Base-by-base conservation (phyloP, 2,113 vertebrate genomes). In the Eupsittula cactorum region DNA sequence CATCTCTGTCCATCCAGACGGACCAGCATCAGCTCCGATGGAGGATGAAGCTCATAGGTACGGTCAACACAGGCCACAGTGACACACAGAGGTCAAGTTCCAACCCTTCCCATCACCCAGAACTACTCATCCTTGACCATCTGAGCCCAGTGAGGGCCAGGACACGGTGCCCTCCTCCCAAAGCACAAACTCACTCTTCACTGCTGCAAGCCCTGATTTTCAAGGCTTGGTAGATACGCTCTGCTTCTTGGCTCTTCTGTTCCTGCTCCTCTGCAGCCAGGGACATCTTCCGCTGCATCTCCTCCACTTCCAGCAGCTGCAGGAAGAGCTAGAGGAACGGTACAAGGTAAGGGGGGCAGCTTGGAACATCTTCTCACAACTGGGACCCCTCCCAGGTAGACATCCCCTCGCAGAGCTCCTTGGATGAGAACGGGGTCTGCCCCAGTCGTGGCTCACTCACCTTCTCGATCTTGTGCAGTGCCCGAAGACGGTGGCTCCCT, bases 381-480 rank as follows among this genome's bases (percentile, higher is more conserved):
- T 27, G 10, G 49, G 27, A 52, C 25, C 5, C 20, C 37, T 5
- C 39, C 16, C 53, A 64, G 20, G 20, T 12, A 52, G 24, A 16
- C 2, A 1, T 6, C 1, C 44, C n/a, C 15, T 46, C 11, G 2
- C 20, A 68, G 60, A 68, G 55, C 42, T 50, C 12, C 31, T 47
- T 9, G 2, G 37, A 37, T 47, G 4, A 63, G 49, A 86, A 13
- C 6, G 3, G 3, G 50, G 23, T 1, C 7, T 29, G 7, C 39
- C 44, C 41, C 2, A 28, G 31, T 7, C 0, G 0, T 0, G 1
- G 11, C 39, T 82, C 5, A 1, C 97, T 97, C 64, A 99, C 99
- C 98, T 98, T 99, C 97, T 99, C 99, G 0, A 99, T 98, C 95
- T 97, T 98, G 95, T 98, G 97, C 39, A 99, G 98, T 0, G 99